Evolutionary conservation across 30 jellyfish, hydroid and myxozoan species (phyloP), one percentile per base, ranked within the genome.

Genomic region (Catostylus mosaicus): DNA sequence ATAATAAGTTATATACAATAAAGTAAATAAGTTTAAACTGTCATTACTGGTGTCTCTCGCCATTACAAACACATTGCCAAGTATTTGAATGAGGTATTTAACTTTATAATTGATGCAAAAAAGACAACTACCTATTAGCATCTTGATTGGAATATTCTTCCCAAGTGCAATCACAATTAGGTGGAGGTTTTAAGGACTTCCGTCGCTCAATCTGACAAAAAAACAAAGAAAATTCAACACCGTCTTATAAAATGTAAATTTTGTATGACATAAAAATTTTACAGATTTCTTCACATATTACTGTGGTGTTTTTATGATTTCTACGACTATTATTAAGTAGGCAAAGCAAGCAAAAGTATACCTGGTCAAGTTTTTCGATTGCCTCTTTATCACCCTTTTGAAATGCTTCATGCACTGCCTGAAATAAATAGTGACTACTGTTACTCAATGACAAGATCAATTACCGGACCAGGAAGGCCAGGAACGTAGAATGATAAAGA

Each of bases 361-460:
- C 93, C 80, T 83, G 83, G 71, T 83, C 93, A 1, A 83, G 84
- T 35, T 74, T 54, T 35, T 81, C 97, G 56, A 89, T 89, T 40
- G 84, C 79, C 33, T 63, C 80, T 12, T 93, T 62, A 57, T 84
- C 96, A 2, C 98, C 98, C 30, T 74, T 65, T 67, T 69, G 81
- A 33, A 90, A 76, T 7, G 98, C 98, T 43, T 90, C 98, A 27
- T 40, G 76, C 18, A 90, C 61, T 22, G 90, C 98, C 98, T 90
- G 63, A 1, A 18, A 45, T 1, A 33, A 24, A 35, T 40, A n/a
- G 7, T 40, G 54, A 14, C 54, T 5, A 7, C 54, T 5, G 14
- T 40, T 40, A 40, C 7, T 40, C 11, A 40, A 40, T 40, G 54
- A 40, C n/a, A n/a, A n/a, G n/a, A n/a, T n/a, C n/a, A n/a, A n/a